Evolutionary conservation across 53 echinoderm and acorn worm genomes (phyloP).

Genomic region (Antedon mediterranea): DNA sequence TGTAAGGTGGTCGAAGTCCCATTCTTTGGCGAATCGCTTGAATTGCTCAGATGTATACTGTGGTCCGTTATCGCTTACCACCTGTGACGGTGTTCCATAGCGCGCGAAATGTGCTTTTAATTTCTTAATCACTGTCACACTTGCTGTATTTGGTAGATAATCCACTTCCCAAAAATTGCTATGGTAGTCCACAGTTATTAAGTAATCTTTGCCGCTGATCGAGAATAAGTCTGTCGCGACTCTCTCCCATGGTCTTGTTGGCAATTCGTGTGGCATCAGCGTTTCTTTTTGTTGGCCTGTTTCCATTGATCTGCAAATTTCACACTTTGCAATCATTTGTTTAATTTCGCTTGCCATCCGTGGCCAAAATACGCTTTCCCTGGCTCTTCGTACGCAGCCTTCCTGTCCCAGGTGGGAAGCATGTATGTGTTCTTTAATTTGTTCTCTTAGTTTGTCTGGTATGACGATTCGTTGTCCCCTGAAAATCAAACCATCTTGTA

Average conservation of each 20-base stretch:
- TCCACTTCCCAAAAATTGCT: conserved; percentile 48
- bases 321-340: conserved; percentile 25
- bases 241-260: conserved; percentile 26
- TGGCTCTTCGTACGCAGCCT: conserved; percentile 22
- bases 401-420: conserved; percentile 34
- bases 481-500: conserved; percentile 19
- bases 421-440: conserved; percentile 31
- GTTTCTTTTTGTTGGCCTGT: conserved; percentile 15
- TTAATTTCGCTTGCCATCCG: conserved; percentile 19
- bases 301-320: conserved; percentile 13
- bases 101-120: conserved; percentile 4
- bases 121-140: background rate
- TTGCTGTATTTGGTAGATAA: background rate
- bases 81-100: too few relatives aligned
- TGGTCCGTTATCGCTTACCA: too few relatives aligned
- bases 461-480: conserved; percentile 16
- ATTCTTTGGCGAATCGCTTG: too few relatives aligned
- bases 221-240: conserved; percentile 20
- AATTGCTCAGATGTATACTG: too few relatives aligned
- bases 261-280: conserved; percentile 5
- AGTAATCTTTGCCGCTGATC: conserved; percentile 8
- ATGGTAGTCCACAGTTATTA: conserved; percentile 35
- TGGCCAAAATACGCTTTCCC: conserved; percentile 27
- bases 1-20: too few relatives aligned
- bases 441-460: conserved; percentile 3